Evolutionary conservation across 2,888 invertebrate species (phyloP).

Genomic region (Drosophila multiciliata): DNA sequence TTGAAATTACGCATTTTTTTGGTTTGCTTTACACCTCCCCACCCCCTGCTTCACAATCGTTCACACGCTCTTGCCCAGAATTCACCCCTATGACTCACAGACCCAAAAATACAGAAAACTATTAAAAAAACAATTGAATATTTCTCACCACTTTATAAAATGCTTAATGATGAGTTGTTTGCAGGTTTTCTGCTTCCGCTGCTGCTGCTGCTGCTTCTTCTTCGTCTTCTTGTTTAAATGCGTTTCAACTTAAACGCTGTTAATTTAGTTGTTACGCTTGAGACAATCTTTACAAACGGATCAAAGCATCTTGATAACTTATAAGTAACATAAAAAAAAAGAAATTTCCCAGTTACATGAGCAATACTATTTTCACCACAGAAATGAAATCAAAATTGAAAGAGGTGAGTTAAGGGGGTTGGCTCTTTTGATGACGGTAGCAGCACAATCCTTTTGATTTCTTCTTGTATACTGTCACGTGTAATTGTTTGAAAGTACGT

Average conservation of each 20-base stretch:
- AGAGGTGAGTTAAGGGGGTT: background rate
- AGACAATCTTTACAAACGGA: slow-evolving; percentile 40
- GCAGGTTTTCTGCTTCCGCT: slow-evolving; percentile 12
- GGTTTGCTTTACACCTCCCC: background rate
- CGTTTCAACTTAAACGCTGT: slow-evolving; percentile 73
- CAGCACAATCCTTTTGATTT: slow-evolving; percentile 58
- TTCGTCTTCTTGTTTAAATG: slow-evolving; percentile 39
- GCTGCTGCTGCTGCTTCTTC: background rate
- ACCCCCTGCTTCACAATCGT: slow-evolving; percentile 7
- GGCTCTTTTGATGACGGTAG: background rate
- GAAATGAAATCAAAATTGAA: slow-evolving; percentile 35
- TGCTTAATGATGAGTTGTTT: background rate
- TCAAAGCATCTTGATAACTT: slow-evolving; percentile 47
- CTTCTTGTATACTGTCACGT: slow-evolving; percentile 45
- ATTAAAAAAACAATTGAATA: slow-evolving; percentile 24
- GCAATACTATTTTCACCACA: slow-evolving; percentile 51
- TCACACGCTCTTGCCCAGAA: slow-evolving; percentile 50
- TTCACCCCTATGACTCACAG: slow-evolving; percentile 40
- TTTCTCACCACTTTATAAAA: slow-evolving; percentile 41
- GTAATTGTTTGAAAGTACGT: slow-evolving; percentile 34
- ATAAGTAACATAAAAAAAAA: slow-evolving; percentile 24
- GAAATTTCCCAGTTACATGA: slow-evolving; percentile 55
- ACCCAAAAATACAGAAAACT: slow-evolving; percentile 17
- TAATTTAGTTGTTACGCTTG: slow-evolving; percentile 78
- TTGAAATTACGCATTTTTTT: slow-evolving; percentile 34